Conservation (phyloP, 2,797 vertebrate species). For the Acrocephalus scirpaceus region DNA sequence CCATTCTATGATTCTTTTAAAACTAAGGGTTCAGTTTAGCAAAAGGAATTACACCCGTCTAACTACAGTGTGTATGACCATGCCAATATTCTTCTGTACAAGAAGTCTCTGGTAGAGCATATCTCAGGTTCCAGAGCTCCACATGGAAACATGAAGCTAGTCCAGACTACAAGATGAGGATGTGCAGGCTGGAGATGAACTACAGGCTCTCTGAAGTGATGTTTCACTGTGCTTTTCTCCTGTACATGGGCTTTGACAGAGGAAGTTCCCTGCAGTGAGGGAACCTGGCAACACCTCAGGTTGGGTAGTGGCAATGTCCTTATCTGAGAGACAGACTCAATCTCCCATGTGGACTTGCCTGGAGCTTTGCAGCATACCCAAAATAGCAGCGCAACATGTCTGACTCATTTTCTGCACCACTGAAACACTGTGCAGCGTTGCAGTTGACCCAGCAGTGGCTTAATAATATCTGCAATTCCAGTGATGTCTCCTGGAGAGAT, state of each 20-base stretch:
- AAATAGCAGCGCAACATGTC: not conserved
- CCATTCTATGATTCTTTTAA: not conserved
- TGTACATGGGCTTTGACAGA: not conserved
- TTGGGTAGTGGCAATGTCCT: not conserved
- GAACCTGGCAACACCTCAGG: not conserved
- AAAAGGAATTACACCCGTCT: not conserved
- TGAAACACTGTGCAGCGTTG: rapidly evolving
- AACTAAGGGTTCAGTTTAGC: not conserved
- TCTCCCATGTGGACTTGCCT: not conserved
- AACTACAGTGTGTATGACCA: not conserved
- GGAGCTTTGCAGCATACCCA: not conserved
- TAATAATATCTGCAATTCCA: not conserved
- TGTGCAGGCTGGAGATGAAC: not conserved
- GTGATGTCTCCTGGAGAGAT: not conserved
- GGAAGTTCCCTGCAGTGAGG: not conserved
- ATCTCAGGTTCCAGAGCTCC: not conserved
- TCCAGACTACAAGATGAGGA: not conserved
- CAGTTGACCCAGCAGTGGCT: not conserved
- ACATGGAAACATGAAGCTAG: not conserved
- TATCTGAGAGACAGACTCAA: not conserved
- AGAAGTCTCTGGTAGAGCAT: not conserved
- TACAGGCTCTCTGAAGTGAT: not conserved
- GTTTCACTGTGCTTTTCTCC: not conserved
- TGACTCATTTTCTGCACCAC: not conserved
- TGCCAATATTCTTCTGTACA: not conserved